phyloP scores from a whole-genome alignment of 2,888 invertebrate species.

The Nomada fucata region DNA sequence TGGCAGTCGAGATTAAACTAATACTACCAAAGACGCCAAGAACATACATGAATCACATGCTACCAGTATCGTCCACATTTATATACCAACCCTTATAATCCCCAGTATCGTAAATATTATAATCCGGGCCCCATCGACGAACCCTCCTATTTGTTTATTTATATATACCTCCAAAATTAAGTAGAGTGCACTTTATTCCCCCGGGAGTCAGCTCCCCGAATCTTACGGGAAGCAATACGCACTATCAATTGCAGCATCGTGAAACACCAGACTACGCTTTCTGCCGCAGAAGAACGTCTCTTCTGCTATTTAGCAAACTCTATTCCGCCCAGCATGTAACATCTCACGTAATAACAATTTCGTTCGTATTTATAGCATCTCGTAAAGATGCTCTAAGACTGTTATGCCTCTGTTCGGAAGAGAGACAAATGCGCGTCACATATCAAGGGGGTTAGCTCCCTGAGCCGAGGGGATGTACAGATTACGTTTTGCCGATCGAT shows the following conservation, averaged over 20 bases:
- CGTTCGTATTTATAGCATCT: constrained; percentile 73
- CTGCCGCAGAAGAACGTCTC: background rate
- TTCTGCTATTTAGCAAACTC: background rate
- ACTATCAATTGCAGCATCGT: constrained; percentile 10
- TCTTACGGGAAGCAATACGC: background rate
- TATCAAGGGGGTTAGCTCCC: constrained; percentile 78
- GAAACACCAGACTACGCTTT: background rate
- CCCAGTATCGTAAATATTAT: no score
- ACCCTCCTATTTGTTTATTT: no score
- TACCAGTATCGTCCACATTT: no score
- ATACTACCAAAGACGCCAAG: no score
- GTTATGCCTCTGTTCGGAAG: constrained; percentile 76
- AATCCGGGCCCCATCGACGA: no score
- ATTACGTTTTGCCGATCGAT: constrained; percentile 79
- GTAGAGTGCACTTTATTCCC: no score
- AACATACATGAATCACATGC: no score
- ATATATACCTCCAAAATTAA: no score
- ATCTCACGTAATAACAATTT: constrained; percentile 71
- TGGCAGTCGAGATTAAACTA: no score
- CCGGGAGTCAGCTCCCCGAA: background rate
- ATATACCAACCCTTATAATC: no score
- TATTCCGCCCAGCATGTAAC: constrained; percentile 15
- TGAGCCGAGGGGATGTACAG: constrained; percentile 71
- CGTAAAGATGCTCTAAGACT: constrained; percentile 70
- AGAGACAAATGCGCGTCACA: constrained; percentile 82